Base-by-base conservation (phyloP, 2,888 invertebrate genomes). In the Teleogryllus oceanicus region DNA sequence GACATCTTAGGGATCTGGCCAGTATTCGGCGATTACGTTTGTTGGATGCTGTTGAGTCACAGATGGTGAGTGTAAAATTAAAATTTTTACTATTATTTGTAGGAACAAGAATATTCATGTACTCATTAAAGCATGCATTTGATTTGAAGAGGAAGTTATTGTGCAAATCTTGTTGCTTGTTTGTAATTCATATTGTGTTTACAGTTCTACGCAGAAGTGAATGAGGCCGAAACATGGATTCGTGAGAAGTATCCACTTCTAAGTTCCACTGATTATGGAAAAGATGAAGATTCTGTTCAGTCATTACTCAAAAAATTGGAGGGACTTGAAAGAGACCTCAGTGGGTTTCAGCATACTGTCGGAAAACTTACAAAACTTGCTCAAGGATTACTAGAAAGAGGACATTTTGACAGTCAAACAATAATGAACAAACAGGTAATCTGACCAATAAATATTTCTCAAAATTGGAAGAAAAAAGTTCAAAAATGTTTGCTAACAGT, bases 171-270 rank as follows among this genome's bases (percentile, higher is more conserved):
- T 78, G 21, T n/a, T 12, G 8, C 18, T 50, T 50, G 24, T 78
- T 78, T 21, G 75, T 78, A 62, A 79, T 80, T 80, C 75, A 16
- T 76, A 49, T 13, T 78, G 74, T 83, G 77, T 82, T 85, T 86
- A 80, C 87, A 95, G 92, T 96, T 97, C 85, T 94, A 95, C 84
- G 93, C 95, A 1, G 98, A 98, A 87, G 94, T 95, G 4, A 90
- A 92, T 2, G 98, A 99, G 87, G 95, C 96, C 0, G 94, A 96
- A 84, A 92, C 94, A n/a, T 98, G 98, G 97, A 93, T 98, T 85
- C 89, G 91, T 76, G 97, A 97, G 84, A 95, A 96, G 83, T 90
- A 92, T 21, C 94, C 94, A 0, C 89, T 93, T 77, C 87, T 96
- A 50, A 90, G 90, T 0, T 93, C 93, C 0, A 88, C 89, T 12